Evolutionary conservation across 2,113 vertebrate species (phyloP).

Genomic region (Peromyscus maniculatus): DNA sequence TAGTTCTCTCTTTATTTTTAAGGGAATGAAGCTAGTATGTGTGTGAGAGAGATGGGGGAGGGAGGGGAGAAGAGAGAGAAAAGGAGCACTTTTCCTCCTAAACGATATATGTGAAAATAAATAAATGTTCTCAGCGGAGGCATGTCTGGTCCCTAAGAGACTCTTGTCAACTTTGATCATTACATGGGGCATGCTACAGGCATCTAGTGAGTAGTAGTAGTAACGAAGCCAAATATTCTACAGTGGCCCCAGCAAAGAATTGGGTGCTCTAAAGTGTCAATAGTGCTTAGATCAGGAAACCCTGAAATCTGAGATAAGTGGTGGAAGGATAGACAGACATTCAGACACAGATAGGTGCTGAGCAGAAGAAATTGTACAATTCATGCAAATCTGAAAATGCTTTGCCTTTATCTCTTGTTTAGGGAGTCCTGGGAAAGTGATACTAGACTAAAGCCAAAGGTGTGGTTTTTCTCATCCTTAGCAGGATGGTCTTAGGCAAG

Average conservation of each 20-base stretch:
- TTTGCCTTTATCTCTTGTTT: slow-evolving; percentile 71
- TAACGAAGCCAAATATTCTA: background rate
- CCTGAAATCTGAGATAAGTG: background rate
- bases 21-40: background rate
- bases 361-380: background rate
- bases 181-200: background rate
- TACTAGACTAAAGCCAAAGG: background rate
- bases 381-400: background rate
- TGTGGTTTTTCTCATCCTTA: background rate
- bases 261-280: background rate
- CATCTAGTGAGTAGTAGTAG: slow-evolving; percentile 17
- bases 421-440: background rate
- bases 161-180: background rate
- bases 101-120: background rate
- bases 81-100: background rate
- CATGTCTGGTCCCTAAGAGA: background rate
- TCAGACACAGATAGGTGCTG: background rate
- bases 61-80: too few species aligned
- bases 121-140: background rate
- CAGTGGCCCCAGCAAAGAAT: background rate
- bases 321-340: background rate
- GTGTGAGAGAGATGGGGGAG: background rate
- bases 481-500: background rate
- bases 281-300: background rate
- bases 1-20: background rate